These are phyloP conservation scores for Patella depressa DNA, from an alignment of 2,888 invertebrate genomes.

Conservation along the genomic window DNA sequence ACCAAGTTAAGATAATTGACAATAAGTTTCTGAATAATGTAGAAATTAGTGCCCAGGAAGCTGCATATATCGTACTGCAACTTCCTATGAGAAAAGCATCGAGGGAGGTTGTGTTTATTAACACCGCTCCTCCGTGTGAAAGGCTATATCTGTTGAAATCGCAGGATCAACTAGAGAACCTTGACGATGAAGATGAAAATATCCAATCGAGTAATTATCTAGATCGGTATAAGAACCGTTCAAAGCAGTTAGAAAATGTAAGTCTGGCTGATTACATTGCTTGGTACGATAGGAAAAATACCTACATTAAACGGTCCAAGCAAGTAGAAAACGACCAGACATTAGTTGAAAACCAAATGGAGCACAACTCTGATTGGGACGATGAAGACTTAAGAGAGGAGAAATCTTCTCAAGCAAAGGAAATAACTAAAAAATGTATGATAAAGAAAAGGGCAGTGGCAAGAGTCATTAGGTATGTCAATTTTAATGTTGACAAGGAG, in stretches of 20 bases:
- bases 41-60: slow-evolving; percentile 57
- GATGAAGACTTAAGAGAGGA: neutral
- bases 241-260: slow-evolving; percentile 26
- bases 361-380: no score
- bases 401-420: slow-evolving; percentile 26
- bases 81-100: slow-evolving; percentile 43
- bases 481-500: slow-evolving; percentile 42
- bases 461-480: slow-evolving; percentile 37
- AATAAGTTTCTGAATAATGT: slow-evolving; percentile 9
- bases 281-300: slow-evolving; percentile 21
- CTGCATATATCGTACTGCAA: slow-evolving; percentile 44
- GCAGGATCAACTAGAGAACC: no score
- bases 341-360: no score
- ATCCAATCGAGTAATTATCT: slow-evolving; percentile 35
- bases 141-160: no score
- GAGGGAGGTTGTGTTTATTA: slow-evolving; percentile 40
- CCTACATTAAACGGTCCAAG: neutral
- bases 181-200: slow-evolving; percentile 15
- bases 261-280: slow-evolving; percentile 38
- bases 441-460: slow-evolving; percentile 13
- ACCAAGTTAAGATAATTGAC: slow-evolving; percentile 29
- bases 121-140: slow-evolving; percentile 29
- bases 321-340: no score
- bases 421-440: slow-evolving; percentile 14
- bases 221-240: slow-evolving; percentile 36